phyloP scores from a whole-genome alignment of 2,888 invertebrate genomes.

The Danaus chrysippus region DNA sequence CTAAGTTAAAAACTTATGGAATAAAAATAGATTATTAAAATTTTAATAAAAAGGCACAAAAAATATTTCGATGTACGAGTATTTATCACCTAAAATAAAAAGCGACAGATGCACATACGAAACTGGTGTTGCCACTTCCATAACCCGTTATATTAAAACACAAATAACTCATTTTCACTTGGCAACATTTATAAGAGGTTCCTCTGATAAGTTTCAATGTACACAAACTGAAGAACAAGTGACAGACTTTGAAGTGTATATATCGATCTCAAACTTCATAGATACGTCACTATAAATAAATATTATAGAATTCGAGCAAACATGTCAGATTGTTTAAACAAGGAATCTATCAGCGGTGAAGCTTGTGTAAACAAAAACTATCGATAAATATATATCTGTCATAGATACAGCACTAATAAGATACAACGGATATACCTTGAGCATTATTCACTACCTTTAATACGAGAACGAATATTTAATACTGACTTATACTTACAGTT shows the following conservation, averaged over 20 bases:
- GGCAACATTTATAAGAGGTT: neutral
- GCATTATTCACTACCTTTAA: too few relatives aligned
- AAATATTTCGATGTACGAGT: neutral
- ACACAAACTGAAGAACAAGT: neutral
- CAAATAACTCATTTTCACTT: conserved; percentile 10
- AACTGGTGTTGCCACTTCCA: conserved; percentile 26
- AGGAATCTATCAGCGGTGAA: conserved; percentile 7
- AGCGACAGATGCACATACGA: conserved; percentile 27
- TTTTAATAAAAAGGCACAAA: neutral
- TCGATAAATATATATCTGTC: neutral
- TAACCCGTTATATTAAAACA: conserved; percentile 24
- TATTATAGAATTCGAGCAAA: conserved; percentile 22
- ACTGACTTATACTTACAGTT: too few relatives aligned
- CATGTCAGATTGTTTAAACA: conserved; percentile 28
- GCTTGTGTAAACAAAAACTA: neutral
- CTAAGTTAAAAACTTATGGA: too few relatives aligned
- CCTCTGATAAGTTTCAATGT: neutral
- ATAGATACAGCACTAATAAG: too few relatives aligned
- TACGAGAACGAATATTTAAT: too few relatives aligned
- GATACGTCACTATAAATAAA: conserved; percentile 8
- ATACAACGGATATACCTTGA: too few relatives aligned
- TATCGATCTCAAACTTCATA: neutral
- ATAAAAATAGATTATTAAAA: too few relatives aligned
- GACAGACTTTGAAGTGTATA: neutral
- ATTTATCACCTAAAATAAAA: conserved; percentile 15